phyloP scores from a whole-genome alignment of 2,113 vertebrate genomes.

The Nansenia antarctica region DNA sequence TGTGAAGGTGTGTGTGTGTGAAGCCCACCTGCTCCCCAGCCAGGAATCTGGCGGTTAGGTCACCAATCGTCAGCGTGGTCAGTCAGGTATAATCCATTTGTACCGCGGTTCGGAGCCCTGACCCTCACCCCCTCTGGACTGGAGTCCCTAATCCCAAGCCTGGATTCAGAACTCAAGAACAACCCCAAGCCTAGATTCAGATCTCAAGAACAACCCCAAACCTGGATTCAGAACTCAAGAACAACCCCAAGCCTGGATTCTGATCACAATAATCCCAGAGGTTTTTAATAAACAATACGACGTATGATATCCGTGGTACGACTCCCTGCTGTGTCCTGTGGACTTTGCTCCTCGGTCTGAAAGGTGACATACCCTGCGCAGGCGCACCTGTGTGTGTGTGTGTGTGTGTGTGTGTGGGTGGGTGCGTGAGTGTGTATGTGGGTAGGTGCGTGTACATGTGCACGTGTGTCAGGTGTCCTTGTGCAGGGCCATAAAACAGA shows the following conservation, averaged over 20 bases:
- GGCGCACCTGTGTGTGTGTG: conserved; percentile 17
- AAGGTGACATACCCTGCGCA: conserved; percentile 52
- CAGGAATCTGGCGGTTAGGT: too few species aligned
- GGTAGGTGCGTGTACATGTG: conserved; percentile 12
- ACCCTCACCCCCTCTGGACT: too few species aligned
- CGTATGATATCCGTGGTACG: conserved; percentile 9
- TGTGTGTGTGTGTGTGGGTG: conserved; percentile 1
- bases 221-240: too few species aligned
- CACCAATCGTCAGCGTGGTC: neutral
- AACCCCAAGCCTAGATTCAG: too few species aligned
- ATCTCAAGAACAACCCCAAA: too few species aligned
- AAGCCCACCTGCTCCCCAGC: too few species aligned
- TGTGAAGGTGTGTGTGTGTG: too few species aligned
- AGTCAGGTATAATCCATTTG: conserved; percentile 66
- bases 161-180: too few species aligned
- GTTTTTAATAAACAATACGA: neutral
- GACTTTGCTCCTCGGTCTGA: conserved; percentile 75
- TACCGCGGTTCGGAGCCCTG: too few species aligned
- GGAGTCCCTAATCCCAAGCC: too few species aligned
- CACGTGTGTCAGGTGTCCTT: conserved; percentile 20
- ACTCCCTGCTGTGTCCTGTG: conserved; percentile 40
- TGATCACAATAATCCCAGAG: neutral
- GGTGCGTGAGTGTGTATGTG: conserved; percentile 1
- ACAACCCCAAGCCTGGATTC: too few species aligned
- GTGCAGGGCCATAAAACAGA: conserved; percentile 56